Evolutionary conservation across 2,797 vertebrate genomes (phyloP), one percentile per base, ranked within the genome.

Genomic region (Eutrigla gurnardus): DNA sequence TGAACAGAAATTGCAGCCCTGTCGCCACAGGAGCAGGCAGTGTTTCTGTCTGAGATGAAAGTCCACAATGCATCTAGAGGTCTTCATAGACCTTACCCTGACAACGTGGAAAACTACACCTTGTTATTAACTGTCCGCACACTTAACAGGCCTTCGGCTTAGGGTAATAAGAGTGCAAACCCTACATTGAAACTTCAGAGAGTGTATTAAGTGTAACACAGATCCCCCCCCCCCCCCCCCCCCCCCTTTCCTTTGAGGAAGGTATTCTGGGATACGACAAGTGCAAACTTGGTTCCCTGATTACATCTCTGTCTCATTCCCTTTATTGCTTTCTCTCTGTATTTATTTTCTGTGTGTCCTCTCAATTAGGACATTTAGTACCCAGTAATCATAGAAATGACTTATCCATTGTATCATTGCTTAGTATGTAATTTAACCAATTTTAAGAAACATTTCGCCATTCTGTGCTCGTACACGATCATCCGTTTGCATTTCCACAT

Each of bases 31-130:
- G 77, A 82, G 75, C 84, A 88, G 81, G 59, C 89, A 53, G 35
- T 76, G 86, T 84, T 84, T 88, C 87, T 86, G 86, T 76, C 80
- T 82, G 58, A 94, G 91, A 95, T 95, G 92, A 95, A 95, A 95
- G 93, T 88, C 91, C 84, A 66, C 85, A 50, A 76, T 87, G 84
- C 88, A 91, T 90, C 86, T 59, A 73, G 75, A 92, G 88, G 84
- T 92, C 91, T 93, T 93, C 91, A 93, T 91, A 92, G 91, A 92
- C 88, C 88, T 89, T 91, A 92, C 91, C 88, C 93, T 93, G 93
- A 93, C 89, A 92, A 91, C 88, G 86, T 77, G 77, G 91, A 90
- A 89, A 92, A 77, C 91, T 86, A 84, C 80, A 92, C 94, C 94
- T 92, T 92, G 91, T 94, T 90, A 95, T 95, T 95, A 94, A 84